Conservation (phyloP, 1,140 invertebrate genomes). For the Lordiphosa collinella region DNA sequence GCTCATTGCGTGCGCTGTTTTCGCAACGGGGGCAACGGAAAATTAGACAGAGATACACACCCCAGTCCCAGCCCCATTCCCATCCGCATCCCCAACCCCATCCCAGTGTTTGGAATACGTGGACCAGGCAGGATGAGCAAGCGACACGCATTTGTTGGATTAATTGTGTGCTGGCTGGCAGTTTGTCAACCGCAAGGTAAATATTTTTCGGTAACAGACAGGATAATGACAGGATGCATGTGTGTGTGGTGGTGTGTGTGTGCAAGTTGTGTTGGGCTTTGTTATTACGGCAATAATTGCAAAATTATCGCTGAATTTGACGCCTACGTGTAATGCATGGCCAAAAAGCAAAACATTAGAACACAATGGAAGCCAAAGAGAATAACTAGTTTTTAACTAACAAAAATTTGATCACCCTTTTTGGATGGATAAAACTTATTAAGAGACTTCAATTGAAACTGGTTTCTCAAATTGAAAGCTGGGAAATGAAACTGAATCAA, state of each 20-base stretch:
- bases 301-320: conserved; percentile 74
- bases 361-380: conserved; percentile 16
- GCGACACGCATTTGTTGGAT: conserved; percentile 73
- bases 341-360: conserved; percentile 20
- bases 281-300: conserved; percentile 76
- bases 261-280: conserved; percentile 35
- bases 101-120: conserved; percentile 2
- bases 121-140: conserved; percentile 44
- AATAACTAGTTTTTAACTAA: conserved; percentile 2
- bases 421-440: background rate
- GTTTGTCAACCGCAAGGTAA: conserved; percentile 79
- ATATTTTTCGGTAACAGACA: conserved; percentile 61
- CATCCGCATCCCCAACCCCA: no score
- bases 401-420: background rate
- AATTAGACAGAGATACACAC: conserved; percentile 28
- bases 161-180: conserved; percentile 73
- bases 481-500: no score
- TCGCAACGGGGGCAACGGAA: conserved; percentile 35
- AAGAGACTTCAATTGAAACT: no score
- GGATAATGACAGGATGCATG: conserved; percentile 50
- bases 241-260: background rate
- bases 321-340: conserved; percentile 57
- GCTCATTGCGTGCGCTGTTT: conserved; percentile 72
- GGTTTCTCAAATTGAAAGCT: no score
- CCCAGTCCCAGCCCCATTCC: no score